These are phyloP conservation scores for Akabosia matsudoensis DNA, from an alignment of 1,140 invertebrate genomes.

Conservation along the genomic window DNA sequence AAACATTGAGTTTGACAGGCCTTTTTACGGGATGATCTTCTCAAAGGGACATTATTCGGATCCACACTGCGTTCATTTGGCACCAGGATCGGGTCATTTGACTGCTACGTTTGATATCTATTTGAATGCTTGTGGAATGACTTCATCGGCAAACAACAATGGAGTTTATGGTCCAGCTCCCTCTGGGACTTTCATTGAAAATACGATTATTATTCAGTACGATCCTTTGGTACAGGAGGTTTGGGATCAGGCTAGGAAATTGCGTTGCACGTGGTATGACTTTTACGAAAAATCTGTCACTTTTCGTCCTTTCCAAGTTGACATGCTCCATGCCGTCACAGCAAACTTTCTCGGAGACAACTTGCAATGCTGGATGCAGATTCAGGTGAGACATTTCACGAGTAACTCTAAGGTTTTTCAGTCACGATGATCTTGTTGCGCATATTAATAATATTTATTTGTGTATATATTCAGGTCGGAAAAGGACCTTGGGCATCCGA, in stretches of 20 bases:
- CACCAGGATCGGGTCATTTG: slow-evolving; percentile 80
- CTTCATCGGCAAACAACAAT: slow-evolving; percentile 73
- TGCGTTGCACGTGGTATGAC: slow-evolving; percentile 83
- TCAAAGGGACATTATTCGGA: slow-evolving; percentile 73
- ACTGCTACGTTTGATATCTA: slow-evolving; percentile 89
- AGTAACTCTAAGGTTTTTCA: too few species aligned
- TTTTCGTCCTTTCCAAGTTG: slow-evolving; percentile 82
- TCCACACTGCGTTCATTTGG: slow-evolving; percentile 83
- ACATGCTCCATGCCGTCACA: slow-evolving; percentile 88
- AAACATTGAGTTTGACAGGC: slow-evolving; percentile 88
- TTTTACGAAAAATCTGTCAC: slow-evolving; percentile 92
- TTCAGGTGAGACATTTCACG: slow-evolving; percentile 60
- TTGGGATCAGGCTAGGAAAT: slow-evolving; percentile 57
- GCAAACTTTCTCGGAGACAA: slow-evolving; percentile 93
- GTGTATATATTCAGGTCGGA: slow-evolving; percentile 59
- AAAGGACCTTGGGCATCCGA: slow-evolving; percentile 92
- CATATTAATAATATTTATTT: neutral
- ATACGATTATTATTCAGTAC: slow-evolving; percentile 92
- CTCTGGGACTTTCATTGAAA: slow-evolving; percentile 87
- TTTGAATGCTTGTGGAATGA: slow-evolving; percentile 85
- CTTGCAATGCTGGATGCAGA: slow-evolving; percentile 94
- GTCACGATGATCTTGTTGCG: too few species aligned
- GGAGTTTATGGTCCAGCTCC: slow-evolving; percentile 71
- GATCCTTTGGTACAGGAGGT: slow-evolving; percentile 92
- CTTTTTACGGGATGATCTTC: slow-evolving; percentile 94